Evolutionary conservation across 2,888 invertebrate species (phyloP), one percentile per base, ranked within the genome.

Genomic region (Drosophila falleni): DNA sequence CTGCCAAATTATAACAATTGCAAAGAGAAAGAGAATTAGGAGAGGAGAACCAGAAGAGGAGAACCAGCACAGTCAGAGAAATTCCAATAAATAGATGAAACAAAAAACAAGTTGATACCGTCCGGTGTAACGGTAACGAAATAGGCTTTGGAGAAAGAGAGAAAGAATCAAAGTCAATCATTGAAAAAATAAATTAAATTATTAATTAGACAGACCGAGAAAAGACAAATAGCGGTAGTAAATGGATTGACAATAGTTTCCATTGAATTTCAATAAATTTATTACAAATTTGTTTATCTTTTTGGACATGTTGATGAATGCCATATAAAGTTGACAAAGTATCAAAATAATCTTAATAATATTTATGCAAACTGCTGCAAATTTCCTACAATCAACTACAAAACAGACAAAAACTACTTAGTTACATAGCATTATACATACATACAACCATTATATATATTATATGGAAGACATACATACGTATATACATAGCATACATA

Each of bases 361-460:
- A 66, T 72, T 60, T 73, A 60, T 68, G 78, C 74, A 79, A 68
- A 60, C 35, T 49, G 54, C 59, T 76, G 85, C 73, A 64, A 74
- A 56, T 71, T 82, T 88, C 89, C 89, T 88, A 89, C 68, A 87
- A 78, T 68, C 78, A 71, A 78, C 68, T 76, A 80, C 44, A 62
- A 70, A 58, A 60, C 55, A 74, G 50, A 75, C 29, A 47, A 61
- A 51, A 71, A 56, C 64, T 44, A 61, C 46, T 42, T 59, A 71
- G 42, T 42, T 60, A 64, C 49, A 71, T 47, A 71, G 42, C 33
- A 49, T 46, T 53, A 5, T 58, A 33, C 19, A 59, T 53, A 16
- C 33, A 71, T 51, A 15, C 11, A 41, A 29, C 6, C 29, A 29
- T 29, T 29, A 29, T 55, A 29, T 55, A 58, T 26, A 35, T 33